Percentiles rank a stretch among this genome's conserved stretches.
These are phyloP conservation scores for Gracilinanus agilis DNA, from an alignment of 2,113 vertebrate species.

Conservation along the genomic window DNA sequence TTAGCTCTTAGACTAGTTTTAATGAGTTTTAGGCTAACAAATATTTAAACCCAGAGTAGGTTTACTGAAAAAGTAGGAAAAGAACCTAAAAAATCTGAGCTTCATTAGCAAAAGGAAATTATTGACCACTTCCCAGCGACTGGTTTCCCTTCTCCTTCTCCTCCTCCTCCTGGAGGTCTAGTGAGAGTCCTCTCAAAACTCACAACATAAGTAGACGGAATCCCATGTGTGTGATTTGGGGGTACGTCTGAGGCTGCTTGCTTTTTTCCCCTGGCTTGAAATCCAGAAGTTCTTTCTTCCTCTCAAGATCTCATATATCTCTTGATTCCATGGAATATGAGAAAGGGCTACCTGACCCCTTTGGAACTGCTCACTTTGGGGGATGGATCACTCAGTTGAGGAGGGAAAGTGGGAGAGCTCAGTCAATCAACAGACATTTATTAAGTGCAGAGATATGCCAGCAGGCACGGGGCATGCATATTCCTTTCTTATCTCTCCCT, in stretches of 20 bases:
- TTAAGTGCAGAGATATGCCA: background rate
- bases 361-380: background rate
- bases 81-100: background rate
- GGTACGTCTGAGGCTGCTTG: too few relatives aligned
- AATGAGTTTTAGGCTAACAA: background rate
- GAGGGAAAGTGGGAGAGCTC: background rate
- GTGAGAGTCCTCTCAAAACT: background rate
- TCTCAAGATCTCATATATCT: background rate
- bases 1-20: background rate
- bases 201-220: background rate
- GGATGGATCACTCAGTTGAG: background rate
- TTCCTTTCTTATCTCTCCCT: too few relatives aligned
- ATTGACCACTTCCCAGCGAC: background rate
- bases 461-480: background rate
- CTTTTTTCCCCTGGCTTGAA: background rate
- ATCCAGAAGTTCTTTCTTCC: background rate
- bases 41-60: background rate
- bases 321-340: background rate
- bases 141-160: background rate
- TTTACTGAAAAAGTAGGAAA: background rate
- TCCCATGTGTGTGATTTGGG: background rate
- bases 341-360: background rate
- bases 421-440: background rate
- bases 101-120: background rate
- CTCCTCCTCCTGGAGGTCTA: background rate